Base-by-base conservation (phyloP, 2,888 invertebrate species). In the Melanchra persicariae region DNA sequence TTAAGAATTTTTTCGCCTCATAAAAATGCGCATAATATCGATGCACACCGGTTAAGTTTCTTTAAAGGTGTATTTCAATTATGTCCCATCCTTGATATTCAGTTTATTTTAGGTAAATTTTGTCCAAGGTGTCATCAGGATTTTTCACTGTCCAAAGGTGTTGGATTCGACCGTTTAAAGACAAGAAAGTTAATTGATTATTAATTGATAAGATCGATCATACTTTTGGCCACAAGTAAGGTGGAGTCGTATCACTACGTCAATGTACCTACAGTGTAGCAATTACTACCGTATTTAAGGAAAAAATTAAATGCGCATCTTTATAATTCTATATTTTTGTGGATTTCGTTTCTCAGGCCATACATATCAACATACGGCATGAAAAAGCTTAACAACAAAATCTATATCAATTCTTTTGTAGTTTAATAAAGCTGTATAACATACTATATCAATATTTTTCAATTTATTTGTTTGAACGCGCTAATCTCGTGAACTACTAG, bases 21-120 rank as follows among this genome's bases (percentile, higher is more conserved):
- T 93, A 86, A 92, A 90, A 88, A 92, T 92, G 92, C 91, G 88
- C 92, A 92, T 92, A 90, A 59, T 80, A 87, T 87, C 65, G 82
- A 70, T 76, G 75, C 58, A 54, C 65, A 64, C 69, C 82, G 69
- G 81, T 82, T 74, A 75, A 62, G 83, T 83, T 87, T 85, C 45
- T 85, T 82, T 76, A 87, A n/a, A 86, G 85, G 85, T 73, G 86
- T 85, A 87, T 77, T 89, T 90, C 91, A 92, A 91, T 92, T 91
- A 91, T 87, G 81, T 83, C 64, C 77, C 84, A 91, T 90, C 92
- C 92, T 93, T 92, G 91, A 84, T 90, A 88, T 90, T 90, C 82
- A 89, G 91, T 87, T 87, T 91, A 91, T 92, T 93, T 92, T 91
- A 90, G 88, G 89, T 85, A 88, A 91, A 91, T 92, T 91, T 91